Base-by-base conservation (phyloP, 2,888 invertebrate genomes). In the Trachelus troglodyta region DNA sequence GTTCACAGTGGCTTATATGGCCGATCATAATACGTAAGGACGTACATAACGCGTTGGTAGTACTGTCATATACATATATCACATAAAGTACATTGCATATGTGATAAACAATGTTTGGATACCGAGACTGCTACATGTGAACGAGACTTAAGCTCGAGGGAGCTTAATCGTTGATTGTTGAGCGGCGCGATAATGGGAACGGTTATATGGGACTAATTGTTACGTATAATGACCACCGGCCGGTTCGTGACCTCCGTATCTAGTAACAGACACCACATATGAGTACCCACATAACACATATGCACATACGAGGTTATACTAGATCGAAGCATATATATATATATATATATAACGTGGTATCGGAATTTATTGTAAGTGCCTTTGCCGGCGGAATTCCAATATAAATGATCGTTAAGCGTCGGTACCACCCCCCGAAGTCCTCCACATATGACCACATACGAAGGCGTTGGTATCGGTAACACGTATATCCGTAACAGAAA, bases 111-210 rank as follows among this genome's bases (percentile, higher is more conserved):
- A 56, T 56, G 56, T 56, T 56, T 56, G 56, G 56, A 56, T 56
- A 56, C 23, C 69, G 2, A 11, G 68, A 12, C 35, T 30, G 33
- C 15, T 23, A 56, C 56, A 56, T 56, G 23, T 23, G 71, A 77
- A 75, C 75, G 56, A 69, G 77, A 33, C 69, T 23, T 74, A 40
- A 40, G 73, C 76, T 75, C 74, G 56, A 37, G 40, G 30, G 69
- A 34, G 76, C 74, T 81, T 81, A 80, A 82, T 83, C 77, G 79
- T 78, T 78, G 77, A 79, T 81, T 80, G 78, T 74, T 69, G 69
- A 78, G 77, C 76, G 78, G 76, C 75, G 79, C 79, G 77, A 82
- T 83, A 83, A 83, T 81, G 81, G 81, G 75, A 81, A 81, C 78
- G 80, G 73, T 77, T 79, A 74, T 78, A 34, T 77, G 74, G 69